phyloP scores from a whole-genome alignment of 2,113 vertebrate species.

The Sciurus niger region DNA sequence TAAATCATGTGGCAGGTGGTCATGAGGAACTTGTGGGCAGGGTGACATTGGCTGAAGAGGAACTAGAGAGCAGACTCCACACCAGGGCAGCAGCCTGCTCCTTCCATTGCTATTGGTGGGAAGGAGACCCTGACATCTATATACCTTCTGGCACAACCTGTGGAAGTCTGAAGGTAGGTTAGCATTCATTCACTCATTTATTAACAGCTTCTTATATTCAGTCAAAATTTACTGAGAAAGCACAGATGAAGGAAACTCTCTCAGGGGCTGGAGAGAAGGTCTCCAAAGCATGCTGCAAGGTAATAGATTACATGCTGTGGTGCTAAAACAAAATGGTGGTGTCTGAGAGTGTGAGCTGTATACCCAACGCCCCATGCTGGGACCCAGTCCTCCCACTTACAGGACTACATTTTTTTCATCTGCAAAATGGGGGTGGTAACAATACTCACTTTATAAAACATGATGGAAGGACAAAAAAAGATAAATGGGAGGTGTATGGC shows the following conservation, averaged over 20 bases:
- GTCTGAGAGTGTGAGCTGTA: background rate
- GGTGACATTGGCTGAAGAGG: background rate
- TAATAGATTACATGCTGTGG: background rate
- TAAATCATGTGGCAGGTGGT: background rate
- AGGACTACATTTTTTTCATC: background rate
- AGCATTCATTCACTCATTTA: background rate
- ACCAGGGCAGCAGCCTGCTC: background rate
- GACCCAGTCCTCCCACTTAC: background rate
- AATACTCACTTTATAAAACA: background rate
- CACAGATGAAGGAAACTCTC: background rate
- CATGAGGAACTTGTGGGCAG: background rate
- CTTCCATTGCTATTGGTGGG: too few species aligned
- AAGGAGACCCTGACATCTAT: background rate
- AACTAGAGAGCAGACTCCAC: background rate
- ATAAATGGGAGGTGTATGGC: too few species aligned
- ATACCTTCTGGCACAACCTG: background rate
- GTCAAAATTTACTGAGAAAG: background rate
- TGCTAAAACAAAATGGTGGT: background rate
- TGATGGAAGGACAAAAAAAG: background rate
- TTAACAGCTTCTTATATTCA: background rate
- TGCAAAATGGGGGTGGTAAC: background rate
- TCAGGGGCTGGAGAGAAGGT: background rate
- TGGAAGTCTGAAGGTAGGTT: background rate
- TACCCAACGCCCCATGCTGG: too few species aligned
- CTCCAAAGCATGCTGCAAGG: background rate